phyloP scores from a whole-genome alignment of 2,113 vertebrate genomes.

The Cisticola juncidis region DNA sequence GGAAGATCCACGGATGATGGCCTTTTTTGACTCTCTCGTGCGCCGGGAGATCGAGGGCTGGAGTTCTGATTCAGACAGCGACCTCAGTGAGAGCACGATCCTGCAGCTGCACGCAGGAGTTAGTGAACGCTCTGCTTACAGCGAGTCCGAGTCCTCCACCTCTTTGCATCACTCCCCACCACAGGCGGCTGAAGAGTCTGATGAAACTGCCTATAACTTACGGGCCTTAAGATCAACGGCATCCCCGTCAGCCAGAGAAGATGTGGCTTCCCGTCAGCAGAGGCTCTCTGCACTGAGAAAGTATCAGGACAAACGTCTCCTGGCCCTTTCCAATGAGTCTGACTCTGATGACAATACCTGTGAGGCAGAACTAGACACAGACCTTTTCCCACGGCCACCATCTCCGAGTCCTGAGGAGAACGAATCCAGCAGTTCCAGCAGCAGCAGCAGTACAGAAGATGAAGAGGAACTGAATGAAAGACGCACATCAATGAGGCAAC shows the following conservation, averaged over 20 bases:
- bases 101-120: slow-evolving; percentile 91
- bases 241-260: slow-evolving; percentile 73
- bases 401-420: slow-evolving; percentile 91
- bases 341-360: slow-evolving; percentile 82
- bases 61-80: slow-evolving; percentile 96
- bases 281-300: slow-evolving; percentile 77
- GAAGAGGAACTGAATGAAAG: slow-evolving; percentile 83
- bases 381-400: slow-evolving; percentile 89
- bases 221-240: slow-evolving; percentile 72
- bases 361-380: slow-evolving; percentile 79
- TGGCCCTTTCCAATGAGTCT: slow-evolving; percentile 89
- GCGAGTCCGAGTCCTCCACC: slow-evolving; percentile 85
- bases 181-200: slow-evolving; percentile 69
- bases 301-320: slow-evolving; percentile 85
- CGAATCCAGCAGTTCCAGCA: slow-evolving; percentile 88
- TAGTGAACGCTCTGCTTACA: slow-evolving; percentile 78
- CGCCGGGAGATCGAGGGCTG: slow-evolving; percentile 96
- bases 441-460: slow-evolving; percentile 80
- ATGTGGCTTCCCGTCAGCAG: slow-evolving; percentile 74
- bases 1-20: slow-evolving; percentile 99
- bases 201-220: slow-evolving; percentile 74
- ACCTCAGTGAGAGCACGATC: slow-evolving; percentile 94
- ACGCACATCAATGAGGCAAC: slow-evolving; percentile 82
- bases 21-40: slow-evolving; percentile 97
- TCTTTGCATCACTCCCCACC: slow-evolving; percentile 82